Evolutionary conservation across 2,888 invertebrate species (phyloP), one percentile per base, ranked within the genome.

Genomic region (Meganola albula): DNA sequence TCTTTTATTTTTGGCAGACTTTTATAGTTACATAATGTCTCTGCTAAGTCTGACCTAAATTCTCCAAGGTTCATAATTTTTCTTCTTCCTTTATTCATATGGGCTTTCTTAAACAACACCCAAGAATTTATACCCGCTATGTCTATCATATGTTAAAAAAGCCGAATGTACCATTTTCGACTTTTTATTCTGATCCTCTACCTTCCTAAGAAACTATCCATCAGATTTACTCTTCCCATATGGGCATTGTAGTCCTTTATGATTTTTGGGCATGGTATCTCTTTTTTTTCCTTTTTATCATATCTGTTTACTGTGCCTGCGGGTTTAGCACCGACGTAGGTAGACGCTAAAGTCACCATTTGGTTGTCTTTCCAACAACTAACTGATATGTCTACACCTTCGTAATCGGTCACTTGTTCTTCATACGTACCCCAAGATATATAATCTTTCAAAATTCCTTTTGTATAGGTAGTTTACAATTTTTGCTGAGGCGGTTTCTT

Each of bases 311-410:
- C 48, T 44, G 48, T 57, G 33, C 45, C 44, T 44, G 42, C 52
- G 46, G 54, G 58, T 52, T 62, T 51, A 45, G 52, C 56, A 31
- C 63, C 65, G 41, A 61, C 61, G 35, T 59, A 67, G 22, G 64
- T 58, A 33, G 67, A 66, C 40, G 60, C 45, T 36, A 66, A 45
- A 31, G 44, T 53, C 30, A 67, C 63, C 37, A 50, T 56, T 41
- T 65, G 68, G 32, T 63, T 68, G 39, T 68, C 66, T 46, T 66
- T 66, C 64, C 67, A 69, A 27, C 46, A 46, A 32, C 46, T 49
- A 48, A 51, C 51, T 37, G 42, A 47, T 39, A 61, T 42, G 24
- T 56, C 55, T 34, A 48, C 43, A 44, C 20, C 52, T 44, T 59
- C 54, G 29, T 51, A 48, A 48, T 42, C 48, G 35, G 56, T 49